These are phyloP conservation scores for Deroplatys truncata DNA, from an alignment of 2,888 invertebrate genomes.

Conservation along the genomic window DNA sequence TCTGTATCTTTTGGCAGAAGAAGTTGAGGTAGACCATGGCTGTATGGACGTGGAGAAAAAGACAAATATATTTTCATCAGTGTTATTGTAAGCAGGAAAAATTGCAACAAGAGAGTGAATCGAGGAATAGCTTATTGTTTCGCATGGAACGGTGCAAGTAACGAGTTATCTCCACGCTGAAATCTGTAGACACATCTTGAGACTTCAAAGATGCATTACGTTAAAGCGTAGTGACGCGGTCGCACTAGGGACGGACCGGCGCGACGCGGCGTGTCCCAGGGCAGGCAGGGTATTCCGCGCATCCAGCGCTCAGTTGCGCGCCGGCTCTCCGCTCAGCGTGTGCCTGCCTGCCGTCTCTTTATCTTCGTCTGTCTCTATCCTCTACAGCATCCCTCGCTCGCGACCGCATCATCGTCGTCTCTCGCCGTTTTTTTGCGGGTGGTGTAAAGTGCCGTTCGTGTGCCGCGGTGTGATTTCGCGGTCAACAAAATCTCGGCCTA, in stretches of 20 bases:
- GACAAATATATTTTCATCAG: too few relatives aligned
- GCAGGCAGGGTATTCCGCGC: not conserved
- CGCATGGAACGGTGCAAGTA: too few relatives aligned
- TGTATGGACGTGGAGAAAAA: too few relatives aligned
- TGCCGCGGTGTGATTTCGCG: not conserved
- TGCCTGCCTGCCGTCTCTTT: not conserved
- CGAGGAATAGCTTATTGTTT: too few relatives aligned
- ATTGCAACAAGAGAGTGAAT: too few relatives aligned
- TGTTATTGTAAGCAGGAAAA: too few relatives aligned
- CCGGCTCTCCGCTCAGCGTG: not conserved
- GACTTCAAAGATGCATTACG: not conserved
- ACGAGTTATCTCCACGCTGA: not conserved
- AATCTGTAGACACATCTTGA: not conserved
- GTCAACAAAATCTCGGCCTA: not conserved
- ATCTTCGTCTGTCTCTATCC: not conserved
- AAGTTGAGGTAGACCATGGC: too few relatives aligned
- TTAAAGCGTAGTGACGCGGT: not conserved
- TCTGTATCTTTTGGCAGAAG: too few relatives aligned
- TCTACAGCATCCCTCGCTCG: not conserved
- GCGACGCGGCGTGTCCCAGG: not conserved
- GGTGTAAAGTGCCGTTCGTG: not conserved
- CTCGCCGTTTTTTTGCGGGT: not conserved
- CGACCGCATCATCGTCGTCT: not conserved
- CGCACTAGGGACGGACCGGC: not conserved
- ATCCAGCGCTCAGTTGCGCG: not conserved